Evolutionary conservation across 2,797 vertebrate species (phyloP).

Genomic region (Urosaurus nigricauda): DNA sequence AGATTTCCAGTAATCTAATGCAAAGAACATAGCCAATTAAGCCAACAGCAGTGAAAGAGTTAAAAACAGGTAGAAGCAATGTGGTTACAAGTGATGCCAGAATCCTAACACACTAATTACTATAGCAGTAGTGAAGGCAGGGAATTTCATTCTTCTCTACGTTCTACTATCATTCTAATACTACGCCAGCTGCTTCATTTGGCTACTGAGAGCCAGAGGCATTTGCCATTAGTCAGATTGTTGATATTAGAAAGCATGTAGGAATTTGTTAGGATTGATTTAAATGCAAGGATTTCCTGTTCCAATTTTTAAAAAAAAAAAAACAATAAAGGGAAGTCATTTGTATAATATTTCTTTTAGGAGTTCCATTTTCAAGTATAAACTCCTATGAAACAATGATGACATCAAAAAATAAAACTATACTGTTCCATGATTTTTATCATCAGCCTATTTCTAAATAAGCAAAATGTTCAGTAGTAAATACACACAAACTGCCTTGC

Average conservation of each 20-base stretch:
- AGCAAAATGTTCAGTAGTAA: conserved; percentile 25
- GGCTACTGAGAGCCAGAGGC: conserved; percentile 46
- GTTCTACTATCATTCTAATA: conserved; percentile 49
- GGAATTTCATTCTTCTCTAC: conserved; percentile 35
- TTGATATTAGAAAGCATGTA: conserved; percentile 51
- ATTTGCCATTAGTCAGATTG: conserved; percentile 43
- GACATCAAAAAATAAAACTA: not conserved
- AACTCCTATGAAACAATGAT: not conserved
- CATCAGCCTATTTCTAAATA: not conserved
- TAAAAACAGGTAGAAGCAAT: conserved; percentile 38
- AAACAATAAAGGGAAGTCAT: not conserved
- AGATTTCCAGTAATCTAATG: conserved; percentile 37
- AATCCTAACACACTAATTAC: conserved; percentile 32
- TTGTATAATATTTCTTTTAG: not conserved
- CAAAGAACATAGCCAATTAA: conserved; percentile 45
- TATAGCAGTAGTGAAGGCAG: conserved; percentile 32
- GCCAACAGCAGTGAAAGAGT: conserved; percentile 50
- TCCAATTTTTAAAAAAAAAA: not conserved
- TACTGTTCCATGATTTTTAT: conserved; percentile 14
- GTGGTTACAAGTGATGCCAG: conserved; percentile 40
- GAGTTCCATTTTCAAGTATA: not conserved
- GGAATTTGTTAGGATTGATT: not conserved
- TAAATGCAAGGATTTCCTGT: conserved; percentile 19
- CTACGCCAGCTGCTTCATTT: conserved; percentile 4
- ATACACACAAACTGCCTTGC: not conserved